These are phyloP conservation scores for Murina feae DNA, from an alignment of 2,113 vertebrate species.

Conservation along the genomic window DNA sequence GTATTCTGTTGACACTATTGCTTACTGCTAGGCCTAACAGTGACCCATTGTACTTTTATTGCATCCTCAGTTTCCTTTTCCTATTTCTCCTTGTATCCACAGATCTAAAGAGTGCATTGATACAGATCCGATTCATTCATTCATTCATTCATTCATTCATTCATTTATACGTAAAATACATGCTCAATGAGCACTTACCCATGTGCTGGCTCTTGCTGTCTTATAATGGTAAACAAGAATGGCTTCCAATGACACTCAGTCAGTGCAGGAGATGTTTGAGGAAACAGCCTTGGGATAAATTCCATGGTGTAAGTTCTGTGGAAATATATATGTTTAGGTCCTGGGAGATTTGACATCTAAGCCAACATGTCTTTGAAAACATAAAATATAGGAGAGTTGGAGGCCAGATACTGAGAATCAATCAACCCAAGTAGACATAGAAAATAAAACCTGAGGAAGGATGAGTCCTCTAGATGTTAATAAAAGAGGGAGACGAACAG, in stretches of 20 bases:
- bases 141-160: background rate
- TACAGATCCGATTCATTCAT: background rate
- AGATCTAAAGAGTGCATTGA: background rate
- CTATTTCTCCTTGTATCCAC: background rate
- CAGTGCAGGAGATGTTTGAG: background rate
- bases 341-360: background rate
- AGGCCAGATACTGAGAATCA: background rate
- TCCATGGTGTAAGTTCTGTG: background rate
- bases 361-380: background rate
- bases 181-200: background rate
- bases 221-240: background rate
- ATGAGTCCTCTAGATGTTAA: background rate
- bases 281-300: background rate
- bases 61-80: background rate
- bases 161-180: background rate
- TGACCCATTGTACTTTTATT: background rate
- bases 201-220: background rate
- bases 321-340: background rate
- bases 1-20: background rate
- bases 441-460: background rate
- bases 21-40: background rate
- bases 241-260: background rate
- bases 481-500: background rate
- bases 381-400: background rate
- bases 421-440: background rate